Evolutionary conservation across 2,888 invertebrate species (phyloP).

Genomic region (Nematopogon swammerdamellus): DNA sequence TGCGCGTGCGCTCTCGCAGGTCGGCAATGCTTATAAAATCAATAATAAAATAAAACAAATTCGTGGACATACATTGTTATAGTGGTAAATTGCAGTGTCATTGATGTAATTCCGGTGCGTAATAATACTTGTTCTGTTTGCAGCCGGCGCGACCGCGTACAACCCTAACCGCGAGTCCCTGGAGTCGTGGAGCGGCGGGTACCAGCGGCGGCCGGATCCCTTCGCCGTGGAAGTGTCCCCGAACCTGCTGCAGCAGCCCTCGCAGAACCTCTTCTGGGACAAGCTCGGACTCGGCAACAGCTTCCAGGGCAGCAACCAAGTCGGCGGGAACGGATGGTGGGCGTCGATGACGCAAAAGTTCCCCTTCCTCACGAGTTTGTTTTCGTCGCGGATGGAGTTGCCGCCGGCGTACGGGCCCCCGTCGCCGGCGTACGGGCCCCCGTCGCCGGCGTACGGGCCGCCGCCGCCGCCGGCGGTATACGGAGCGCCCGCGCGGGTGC

Average conservation of each 20-base stretch:
- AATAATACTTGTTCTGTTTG: not conserved
- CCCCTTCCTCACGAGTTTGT: slow-evolving; percentile 40
- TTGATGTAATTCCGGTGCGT: too few species aligned
- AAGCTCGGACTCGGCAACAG: slow-evolving; percentile 27
- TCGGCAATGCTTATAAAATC: too few species aligned
- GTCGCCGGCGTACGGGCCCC: slow-evolving; percentile 14
- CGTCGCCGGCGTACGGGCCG: slow-evolving; percentile 19
- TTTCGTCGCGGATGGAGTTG: slow-evolving; percentile 40
- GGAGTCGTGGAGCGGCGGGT: not conserved
- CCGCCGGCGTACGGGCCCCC: slow-evolving; percentile 28
- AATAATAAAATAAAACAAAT: too few species aligned
- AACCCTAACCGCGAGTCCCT: not conserved
- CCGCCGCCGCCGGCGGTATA: slow-evolving; percentile 14
- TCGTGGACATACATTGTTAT: too few species aligned
- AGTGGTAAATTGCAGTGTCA: too few species aligned
- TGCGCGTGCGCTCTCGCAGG: too few species aligned
- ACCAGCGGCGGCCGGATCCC: slow-evolving; percentile 17
- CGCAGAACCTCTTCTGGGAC: slow-evolving; percentile 34
- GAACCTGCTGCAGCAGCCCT: slow-evolving; percentile 28
- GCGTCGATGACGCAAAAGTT: slow-evolving; percentile 42
- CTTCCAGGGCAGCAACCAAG: slow-evolving; percentile 37
- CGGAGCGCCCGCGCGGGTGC: slow-evolving; percentile 14
- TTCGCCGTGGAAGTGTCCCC: slow-evolving; percentile 25
- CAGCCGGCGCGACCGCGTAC: not conserved
- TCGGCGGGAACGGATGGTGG: slow-evolving; percentile 44